Evolutionary conservation across 1,140 invertebrate species (phyloP).

Genomic region (Drosophila pectinifera): DNA sequence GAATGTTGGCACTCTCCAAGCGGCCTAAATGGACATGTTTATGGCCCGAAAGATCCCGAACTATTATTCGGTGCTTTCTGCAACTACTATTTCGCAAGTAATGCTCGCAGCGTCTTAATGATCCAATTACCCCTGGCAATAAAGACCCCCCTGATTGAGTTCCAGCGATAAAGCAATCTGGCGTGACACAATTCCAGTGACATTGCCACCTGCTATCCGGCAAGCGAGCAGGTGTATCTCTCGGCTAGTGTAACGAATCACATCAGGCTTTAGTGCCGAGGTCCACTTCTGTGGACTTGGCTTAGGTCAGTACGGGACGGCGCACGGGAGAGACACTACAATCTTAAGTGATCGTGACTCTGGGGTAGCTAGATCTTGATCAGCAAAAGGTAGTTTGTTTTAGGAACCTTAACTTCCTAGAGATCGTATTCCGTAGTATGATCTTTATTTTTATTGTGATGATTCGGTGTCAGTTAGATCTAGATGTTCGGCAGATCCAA

Average conservation of each 20-base stretch:
- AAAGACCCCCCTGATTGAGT: background rate
- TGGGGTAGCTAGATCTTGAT: too few relatives aligned
- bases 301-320: background rate
- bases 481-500: too few relatives aligned
- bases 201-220: background rate
- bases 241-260: background rate
- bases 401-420: too few relatives aligned
- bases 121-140: background rate
- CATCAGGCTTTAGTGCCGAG: background rate
- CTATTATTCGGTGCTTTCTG: too few relatives aligned
- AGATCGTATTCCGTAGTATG: too few relatives aligned
- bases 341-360: too few relatives aligned
- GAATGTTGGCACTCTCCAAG: conserved; percentile 8
- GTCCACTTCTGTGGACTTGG: background rate
- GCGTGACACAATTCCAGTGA: background rate
- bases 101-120: background rate
- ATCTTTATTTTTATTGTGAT: too few relatives aligned
- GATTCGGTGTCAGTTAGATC: too few relatives aligned
- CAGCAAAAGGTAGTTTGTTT: too few relatives aligned
- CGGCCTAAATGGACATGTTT: conserved; percentile 16
- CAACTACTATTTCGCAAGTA: too few relatives aligned
- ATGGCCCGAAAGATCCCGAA: background rate
- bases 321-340: too few relatives aligned
- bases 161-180: background rate
- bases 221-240: background rate